Evolutionary conservation across 2,888 invertebrate genomes (phyloP).

Genomic region (Cataglyphis albicans): DNA sequence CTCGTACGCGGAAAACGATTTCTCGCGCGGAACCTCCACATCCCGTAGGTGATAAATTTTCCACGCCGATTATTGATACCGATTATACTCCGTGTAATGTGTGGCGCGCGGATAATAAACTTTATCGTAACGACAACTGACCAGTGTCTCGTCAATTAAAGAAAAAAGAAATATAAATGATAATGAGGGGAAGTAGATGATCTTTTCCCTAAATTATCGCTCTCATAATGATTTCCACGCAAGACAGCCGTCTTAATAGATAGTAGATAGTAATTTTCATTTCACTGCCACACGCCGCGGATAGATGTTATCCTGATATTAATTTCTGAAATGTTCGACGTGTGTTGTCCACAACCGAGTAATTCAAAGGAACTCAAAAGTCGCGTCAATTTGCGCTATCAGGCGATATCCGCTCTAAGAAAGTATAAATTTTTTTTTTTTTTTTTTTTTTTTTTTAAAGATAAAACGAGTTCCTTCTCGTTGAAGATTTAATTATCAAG

Average conservation of each 20-base stretch:
- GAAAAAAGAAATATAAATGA: constrained; percentile 26
- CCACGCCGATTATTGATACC: constrained; percentile 70
- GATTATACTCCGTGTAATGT: constrained; percentile 64
- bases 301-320: constrained; percentile 24
- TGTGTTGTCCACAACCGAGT: neutral
- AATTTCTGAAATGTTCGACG: constrained; percentile 5
- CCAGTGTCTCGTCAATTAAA: constrained; percentile 48
- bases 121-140: constrained; percentile 66
- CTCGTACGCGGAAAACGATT: constrained; percentile 68
- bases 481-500: constrained; percentile 36
- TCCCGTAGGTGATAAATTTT: constrained; percentile 68
- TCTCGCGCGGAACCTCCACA: constrained; percentile 61
- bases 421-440: neutral
- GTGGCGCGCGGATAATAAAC: constrained; percentile 63
- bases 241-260: neutral
- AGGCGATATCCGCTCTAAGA: constrained; percentile 6
- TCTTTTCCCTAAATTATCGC: constrained; percentile 45
- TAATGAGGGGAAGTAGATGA: constrained; percentile 18
- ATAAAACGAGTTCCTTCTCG: neutral
- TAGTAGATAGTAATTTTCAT: neutral
- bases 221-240: constrained; percentile 43
- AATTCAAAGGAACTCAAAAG: neutral
- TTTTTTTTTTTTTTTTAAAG: neutral
- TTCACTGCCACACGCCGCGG: constrained; percentile 2
- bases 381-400: constrained; percentile 21